Percentiles rank a stretch among this genome's conserved stretches.
Evolutionary conservation across 2,888 invertebrate genomes (phyloP).

Genomic region (Falcaria lacertinaria): DNA sequence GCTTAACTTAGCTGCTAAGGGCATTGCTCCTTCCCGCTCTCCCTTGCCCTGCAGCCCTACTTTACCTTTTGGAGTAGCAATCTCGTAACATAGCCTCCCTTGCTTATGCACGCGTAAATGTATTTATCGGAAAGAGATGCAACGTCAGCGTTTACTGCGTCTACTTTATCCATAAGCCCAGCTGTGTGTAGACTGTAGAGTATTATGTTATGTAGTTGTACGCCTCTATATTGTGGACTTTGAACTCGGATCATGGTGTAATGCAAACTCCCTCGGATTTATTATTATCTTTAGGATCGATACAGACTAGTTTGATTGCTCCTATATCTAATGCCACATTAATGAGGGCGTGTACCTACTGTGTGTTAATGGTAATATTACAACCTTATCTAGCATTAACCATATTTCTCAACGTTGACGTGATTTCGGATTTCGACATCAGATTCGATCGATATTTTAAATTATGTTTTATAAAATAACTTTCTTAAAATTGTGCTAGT

Average conservation of each 20-base stretch:
- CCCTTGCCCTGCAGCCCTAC: conserved; percentile 78
- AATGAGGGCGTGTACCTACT: conserved; percentile 31
- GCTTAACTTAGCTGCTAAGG: conserved; percentile 66
- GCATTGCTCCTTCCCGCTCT: conserved; percentile 75
- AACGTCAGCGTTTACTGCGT: conserved; percentile 51
- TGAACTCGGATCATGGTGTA: conserved; percentile 71
- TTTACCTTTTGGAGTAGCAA: conserved; percentile 63
- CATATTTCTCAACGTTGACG: too few species aligned
- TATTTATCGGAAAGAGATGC: conserved; percentile 69
- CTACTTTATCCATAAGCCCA: conserved; percentile 58
- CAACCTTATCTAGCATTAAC: too few species aligned
- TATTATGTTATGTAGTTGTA: conserved; percentile 55
- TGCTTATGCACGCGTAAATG: conserved; percentile 44
- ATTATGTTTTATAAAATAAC: too few species aligned
- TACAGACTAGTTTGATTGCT: conserved; percentile 35
- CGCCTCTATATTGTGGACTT: conserved; percentile 71
- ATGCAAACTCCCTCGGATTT: conserved; percentile 48
- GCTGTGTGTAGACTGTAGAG: too few species aligned
- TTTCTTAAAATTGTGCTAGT: too few species aligned
- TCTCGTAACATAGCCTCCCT: conserved; percentile 54
- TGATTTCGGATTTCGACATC: background rate
- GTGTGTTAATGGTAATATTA: too few species aligned
- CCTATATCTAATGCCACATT: conserved; percentile 26
- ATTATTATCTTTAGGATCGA: conserved; percentile 55
- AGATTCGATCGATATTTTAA: too few species aligned